These are phyloP conservation scores for Tretioscincus oriximinensis DNA, from an alignment of 2,113 vertebrate genomes.

Conservation along the genomic window DNA sequence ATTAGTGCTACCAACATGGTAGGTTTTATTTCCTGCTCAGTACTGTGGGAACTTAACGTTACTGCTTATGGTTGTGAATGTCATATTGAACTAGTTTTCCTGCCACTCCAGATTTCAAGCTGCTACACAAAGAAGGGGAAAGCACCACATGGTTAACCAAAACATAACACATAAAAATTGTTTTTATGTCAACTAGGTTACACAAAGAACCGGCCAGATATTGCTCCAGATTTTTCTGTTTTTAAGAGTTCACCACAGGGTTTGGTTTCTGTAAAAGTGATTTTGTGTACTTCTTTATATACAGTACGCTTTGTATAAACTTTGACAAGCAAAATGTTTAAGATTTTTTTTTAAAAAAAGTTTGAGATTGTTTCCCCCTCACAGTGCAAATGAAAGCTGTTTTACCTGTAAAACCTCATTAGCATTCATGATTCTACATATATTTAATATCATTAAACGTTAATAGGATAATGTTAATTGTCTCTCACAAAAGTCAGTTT, in stretches of 20 bases:
- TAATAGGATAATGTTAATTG: conserved; percentile 15
- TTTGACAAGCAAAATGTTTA: neutral
- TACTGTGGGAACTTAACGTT: conserved; percentile 11
- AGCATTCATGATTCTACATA: neutral
- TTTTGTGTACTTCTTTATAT: too few relatives aligned
- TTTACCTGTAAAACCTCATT: neutral
- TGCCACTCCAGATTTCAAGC: neutral
- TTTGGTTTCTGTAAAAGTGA: too few relatives aligned
- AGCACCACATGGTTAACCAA: too few relatives aligned
- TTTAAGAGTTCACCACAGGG: too few relatives aligned
- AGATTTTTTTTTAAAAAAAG: neutral
- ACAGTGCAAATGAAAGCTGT: conserved; percentile 5
- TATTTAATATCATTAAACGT: conserved; percentile 4
- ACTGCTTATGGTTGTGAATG: conserved; percentile 1
- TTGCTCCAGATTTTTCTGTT: too few relatives aligned
- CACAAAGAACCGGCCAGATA: too few relatives aligned
- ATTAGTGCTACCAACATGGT: neutral
- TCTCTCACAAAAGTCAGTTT: conserved; percentile 10
- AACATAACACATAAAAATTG: too few relatives aligned
- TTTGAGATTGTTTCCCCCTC: neutral
- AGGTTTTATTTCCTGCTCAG: conserved; percentile 23
- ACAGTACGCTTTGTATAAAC: neutral
- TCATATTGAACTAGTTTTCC: neutral
- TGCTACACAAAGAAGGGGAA: neutral
- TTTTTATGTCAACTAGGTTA: too few relatives aligned